Conservation (phyloP, 1,140 invertebrate genomes). For the Drosophila melanica region DNA sequence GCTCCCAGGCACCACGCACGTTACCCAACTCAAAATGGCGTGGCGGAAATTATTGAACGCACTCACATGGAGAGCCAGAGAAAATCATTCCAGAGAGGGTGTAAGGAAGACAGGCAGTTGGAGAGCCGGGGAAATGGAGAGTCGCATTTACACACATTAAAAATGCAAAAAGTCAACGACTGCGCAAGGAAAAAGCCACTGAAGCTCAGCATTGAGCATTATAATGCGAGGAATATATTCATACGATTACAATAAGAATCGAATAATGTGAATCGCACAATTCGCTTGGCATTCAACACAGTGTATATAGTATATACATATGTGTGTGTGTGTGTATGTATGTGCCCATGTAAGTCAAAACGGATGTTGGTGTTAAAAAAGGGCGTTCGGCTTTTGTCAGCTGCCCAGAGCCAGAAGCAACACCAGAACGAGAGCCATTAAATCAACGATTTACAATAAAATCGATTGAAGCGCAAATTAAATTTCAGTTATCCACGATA, state of each 20-base stretch:
- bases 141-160: conserved; percentile 69
- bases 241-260: conserved; percentile 81
- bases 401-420: conserved; percentile 8
- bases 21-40: conserved; percentile 75
- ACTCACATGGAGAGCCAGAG: conserved; percentile 37
- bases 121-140: background rate
- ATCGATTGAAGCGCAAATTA: conserved; percentile 36
- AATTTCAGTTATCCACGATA: conserved; percentile 9
- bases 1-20: conserved; percentile 51
- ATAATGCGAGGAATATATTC: conserved; percentile 79
- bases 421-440: conserved; percentile 13
- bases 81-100: conserved; percentile 17
- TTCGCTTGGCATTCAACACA: conserved; percentile 35
- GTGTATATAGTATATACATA: background rate
- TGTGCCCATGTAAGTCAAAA: conserved; percentile 12
- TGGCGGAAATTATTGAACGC: conserved; percentile 78
- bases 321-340: conserved; percentile 8
- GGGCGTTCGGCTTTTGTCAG: conserved; percentile 29
- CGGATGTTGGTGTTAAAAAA: conserved; percentile 45
- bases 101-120: background rate
- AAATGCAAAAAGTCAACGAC: conserved; percentile 81
- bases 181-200: conserved; percentile 75
- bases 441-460: conserved; percentile 36
- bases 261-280: conserved; percentile 65
- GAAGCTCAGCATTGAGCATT: conserved; percentile 69